phyloP scores from a whole-genome alignment of 2,113 vertebrate genomes.

The Ovibos moschatus region DNA sequence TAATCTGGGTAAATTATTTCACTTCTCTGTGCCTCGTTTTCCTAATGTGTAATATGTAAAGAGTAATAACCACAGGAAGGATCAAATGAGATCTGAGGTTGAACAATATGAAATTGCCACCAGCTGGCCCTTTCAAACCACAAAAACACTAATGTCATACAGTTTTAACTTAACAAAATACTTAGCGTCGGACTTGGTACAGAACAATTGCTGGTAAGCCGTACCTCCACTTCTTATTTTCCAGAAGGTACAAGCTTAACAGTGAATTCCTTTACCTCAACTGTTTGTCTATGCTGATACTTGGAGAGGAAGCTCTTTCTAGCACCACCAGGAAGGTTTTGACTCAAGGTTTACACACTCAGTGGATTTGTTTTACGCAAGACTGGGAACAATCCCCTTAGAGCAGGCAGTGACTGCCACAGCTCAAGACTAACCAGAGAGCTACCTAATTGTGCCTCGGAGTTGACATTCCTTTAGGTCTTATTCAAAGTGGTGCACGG shows the following conservation, averaged over 20 bases:
- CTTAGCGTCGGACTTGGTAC: background rate
- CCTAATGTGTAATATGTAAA: background rate
- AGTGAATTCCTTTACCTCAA: background rate
- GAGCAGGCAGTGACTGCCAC: background rate
- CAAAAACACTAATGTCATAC: background rate
- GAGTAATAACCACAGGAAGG: background rate
- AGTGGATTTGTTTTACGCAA: background rate
- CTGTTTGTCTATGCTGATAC: background rate
- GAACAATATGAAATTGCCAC: background rate
- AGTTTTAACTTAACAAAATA: background rate
- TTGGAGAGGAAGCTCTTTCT: background rate
- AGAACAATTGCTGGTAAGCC: background rate
- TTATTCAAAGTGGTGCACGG: background rate
- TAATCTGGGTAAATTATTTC: background rate
- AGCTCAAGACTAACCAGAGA: background rate
- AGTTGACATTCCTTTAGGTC: constrained; percentile 17
- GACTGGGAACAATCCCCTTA: background rate
- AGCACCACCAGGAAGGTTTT: background rate
- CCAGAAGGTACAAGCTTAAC: background rate
- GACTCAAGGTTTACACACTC: background rate
- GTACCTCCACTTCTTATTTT: background rate
- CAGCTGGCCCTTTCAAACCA: background rate
- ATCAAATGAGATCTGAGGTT: background rate
- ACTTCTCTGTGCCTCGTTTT: background rate
- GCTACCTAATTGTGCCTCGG: background rate